phyloP scores from a whole-genome alignment of 2,113 vertebrate species.

The Albula glossodonta region DNA sequence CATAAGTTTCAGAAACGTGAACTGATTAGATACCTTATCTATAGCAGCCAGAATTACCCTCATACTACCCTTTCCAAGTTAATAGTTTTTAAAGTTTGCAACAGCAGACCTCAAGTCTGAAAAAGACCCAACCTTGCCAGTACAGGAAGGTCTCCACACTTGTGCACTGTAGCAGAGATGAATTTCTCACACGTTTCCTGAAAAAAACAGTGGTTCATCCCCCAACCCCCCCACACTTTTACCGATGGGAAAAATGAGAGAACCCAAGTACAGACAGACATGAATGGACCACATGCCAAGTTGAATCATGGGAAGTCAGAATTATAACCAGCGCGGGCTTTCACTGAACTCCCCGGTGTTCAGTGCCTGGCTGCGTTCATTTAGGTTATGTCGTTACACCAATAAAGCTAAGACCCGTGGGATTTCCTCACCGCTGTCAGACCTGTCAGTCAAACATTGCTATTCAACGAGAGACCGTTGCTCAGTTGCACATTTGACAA shows the following conservation, averaged over 20 bases:
- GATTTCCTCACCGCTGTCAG: background rate
- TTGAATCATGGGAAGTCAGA: background rate
- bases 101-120: background rate
- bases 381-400: background rate
- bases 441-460: background rate
- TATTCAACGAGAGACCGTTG: background rate
- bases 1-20: no score
- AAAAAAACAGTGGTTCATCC: background rate
- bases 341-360: background rate
- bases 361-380: background rate
- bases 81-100: background rate
- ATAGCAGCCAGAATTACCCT: no score
- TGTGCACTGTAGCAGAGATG: background rate
- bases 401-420: slow-evolving; percentile 6
- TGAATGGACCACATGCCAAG: background rate
- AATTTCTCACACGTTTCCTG: background rate
- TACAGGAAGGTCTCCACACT: background rate
- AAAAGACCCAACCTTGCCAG: background rate
- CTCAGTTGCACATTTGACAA: background rate
- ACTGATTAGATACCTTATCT: no score
- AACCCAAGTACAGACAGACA: background rate
- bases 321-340: background rate
- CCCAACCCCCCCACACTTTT: background rate
- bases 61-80: no score
- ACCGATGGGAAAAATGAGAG: background rate